A percentile compares a stretch with the other conserved stretches of the same genome.
These are phyloP conservation scores for Botrylloides violaceus DNA, from an alignment of 23 tunicate species.

Conservation along the genomic window DNA sequence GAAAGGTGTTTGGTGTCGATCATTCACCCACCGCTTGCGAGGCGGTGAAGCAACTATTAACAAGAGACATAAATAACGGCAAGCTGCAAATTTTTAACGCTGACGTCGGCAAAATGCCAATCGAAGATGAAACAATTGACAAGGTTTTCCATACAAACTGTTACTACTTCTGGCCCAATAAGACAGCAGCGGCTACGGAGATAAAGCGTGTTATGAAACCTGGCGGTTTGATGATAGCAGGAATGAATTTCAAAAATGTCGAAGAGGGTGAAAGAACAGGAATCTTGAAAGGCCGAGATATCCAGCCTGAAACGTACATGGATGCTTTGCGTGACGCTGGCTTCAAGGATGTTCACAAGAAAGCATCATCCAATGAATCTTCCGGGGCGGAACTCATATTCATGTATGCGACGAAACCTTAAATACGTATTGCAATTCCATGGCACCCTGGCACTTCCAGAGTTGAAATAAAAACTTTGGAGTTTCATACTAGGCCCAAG, in stretches of 20 bases:
- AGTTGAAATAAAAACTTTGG: too few species aligned
- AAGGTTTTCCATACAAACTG: slow-evolving; percentile 15
- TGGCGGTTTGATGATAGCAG: slow-evolving; percentile 8
- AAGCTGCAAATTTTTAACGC: slow-evolving; percentile 2
- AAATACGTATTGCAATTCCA: too few species aligned
- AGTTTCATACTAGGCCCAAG: too few species aligned
- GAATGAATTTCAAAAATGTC: not conserved
- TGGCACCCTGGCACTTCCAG: too few species aligned
- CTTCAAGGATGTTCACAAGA: not conserved
- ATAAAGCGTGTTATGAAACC: slow-evolving; percentile 14
- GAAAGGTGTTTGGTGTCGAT: slow-evolving; percentile 15
- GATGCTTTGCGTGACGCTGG: not conserved
- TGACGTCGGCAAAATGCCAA: slow-evolving; percentile 14
- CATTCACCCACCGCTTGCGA: not conserved
- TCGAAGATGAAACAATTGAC: slow-evolving; percentile 1
- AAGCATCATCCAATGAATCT: not conserved
- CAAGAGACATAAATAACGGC: not conserved
- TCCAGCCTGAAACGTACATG: not conserved
- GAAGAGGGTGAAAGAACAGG: not conserved
- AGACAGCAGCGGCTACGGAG: not conserved
- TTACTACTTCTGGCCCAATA: slow-evolving; percentile 12
- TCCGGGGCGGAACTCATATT: not conserved
- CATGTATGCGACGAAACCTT: not conserved
- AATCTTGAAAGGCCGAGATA: not conserved
- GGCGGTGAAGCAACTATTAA: not conserved